Conservation (phyloP, 2,888 invertebrate genomes). For the Cerceris ruficornis region DNA sequence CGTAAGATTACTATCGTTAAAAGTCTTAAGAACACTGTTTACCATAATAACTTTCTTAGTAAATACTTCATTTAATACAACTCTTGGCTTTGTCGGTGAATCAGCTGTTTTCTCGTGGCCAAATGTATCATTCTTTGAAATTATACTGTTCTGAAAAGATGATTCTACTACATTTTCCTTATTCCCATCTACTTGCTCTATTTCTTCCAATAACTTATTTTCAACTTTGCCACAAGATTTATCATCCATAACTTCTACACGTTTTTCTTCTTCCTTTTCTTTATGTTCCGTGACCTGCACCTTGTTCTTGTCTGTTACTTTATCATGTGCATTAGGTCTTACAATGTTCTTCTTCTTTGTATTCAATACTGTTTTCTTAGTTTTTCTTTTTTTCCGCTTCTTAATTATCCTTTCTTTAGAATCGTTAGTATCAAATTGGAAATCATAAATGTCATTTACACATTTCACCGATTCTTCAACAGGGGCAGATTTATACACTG, state of each 20-base stretch:
- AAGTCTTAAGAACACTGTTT: constrained; percentile 12
- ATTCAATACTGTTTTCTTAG: constrained; percentile 10
- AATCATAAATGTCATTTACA: constrained; percentile 63
- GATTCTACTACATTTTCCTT: background rate
- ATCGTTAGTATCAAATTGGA: constrained; percentile 64
- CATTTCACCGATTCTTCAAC: constrained; percentile 40
- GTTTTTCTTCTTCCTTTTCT: background rate
- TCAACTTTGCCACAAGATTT: background rate
- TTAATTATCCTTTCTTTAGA: constrained; percentile 54
- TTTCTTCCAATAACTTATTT: background rate
- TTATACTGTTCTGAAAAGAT: constrained; percentile 4
- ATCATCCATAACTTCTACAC: background rate
- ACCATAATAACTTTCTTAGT: constrained; percentile 13
- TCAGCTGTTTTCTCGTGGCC: background rate
- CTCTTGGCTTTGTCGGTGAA: constrained; percentile 7
- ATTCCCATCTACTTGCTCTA: background rate
- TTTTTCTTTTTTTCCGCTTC: constrained; percentile 44
- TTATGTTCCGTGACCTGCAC: constrained; percentile 18
- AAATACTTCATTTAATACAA: constrained; percentile 25
- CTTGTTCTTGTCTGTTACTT: background rate
- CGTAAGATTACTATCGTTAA: constrained; percentile 25
- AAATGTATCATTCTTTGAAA: background rate
- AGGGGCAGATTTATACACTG: constrained; percentile 59
- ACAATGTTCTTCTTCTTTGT: too few species aligned
- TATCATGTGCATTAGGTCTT: too few species aligned